phyloP scores from a whole-genome alignment of 1,140 invertebrate genomes.

The Drosophila virilis region DNA sequence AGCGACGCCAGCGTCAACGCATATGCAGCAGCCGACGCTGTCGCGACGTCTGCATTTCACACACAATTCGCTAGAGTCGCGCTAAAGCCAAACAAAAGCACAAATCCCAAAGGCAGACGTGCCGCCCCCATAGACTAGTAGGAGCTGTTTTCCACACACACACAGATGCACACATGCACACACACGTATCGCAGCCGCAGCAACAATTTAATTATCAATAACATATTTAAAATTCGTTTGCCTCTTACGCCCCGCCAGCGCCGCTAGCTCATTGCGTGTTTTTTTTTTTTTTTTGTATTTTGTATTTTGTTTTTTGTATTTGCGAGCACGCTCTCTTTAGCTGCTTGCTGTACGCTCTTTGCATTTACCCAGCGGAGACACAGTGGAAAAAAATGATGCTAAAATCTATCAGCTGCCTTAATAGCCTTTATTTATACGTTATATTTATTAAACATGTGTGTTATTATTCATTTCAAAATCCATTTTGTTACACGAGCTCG shows the following conservation, averaged over 20 bases:
- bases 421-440: neutral
- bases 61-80: constrained; percentile 26
- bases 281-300: constrained; percentile 16
- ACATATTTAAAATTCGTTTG: constrained; percentile 52
- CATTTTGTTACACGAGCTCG: neutral
- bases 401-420: no score
- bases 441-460: neutral
- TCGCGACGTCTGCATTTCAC: constrained; percentile 41
- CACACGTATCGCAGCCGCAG: constrained; percentile 7
- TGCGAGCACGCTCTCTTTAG: constrained; percentile 39
- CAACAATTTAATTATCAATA: constrained; percentile 58
- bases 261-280: neutral
- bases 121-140: constrained; percentile 21
- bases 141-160: constrained; percentile 12
- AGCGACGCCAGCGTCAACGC: constrained; percentile 4
- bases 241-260: constrained; percentile 7
- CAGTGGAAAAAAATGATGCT: constrained; percentile 15
- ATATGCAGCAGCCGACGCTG: constrained; percentile 28
- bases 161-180: neutral
- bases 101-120: constrained; percentile 33
- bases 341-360: constrained; percentile 40
- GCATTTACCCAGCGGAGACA: constrained; percentile 33
- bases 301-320: no score
- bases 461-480: neutral
- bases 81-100: constrained; percentile 16